Conservation (phyloP, 2,797 vertebrate species). For the Mastacembelus armatus region DNA sequence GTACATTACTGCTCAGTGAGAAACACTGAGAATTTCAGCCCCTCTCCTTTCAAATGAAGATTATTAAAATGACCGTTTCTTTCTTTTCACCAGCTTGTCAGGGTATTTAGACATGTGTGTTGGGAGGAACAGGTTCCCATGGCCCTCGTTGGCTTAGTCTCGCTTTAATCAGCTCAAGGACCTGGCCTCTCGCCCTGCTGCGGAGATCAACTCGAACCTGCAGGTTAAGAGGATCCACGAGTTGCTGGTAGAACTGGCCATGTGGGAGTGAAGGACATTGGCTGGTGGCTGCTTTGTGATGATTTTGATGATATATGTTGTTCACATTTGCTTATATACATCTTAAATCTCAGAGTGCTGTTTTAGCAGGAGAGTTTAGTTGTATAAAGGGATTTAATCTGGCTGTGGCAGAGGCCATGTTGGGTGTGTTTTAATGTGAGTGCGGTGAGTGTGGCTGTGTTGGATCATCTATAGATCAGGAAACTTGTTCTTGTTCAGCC, state of each 20-base stretch:
- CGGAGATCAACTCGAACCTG: slow-evolving; percentile 57
- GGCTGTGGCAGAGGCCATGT: not conserved
- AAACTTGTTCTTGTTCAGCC: not conserved
- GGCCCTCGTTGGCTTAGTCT: slow-evolving; percentile 59
- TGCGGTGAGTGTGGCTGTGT: not conserved
- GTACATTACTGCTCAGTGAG: not conserved
- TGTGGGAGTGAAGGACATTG: not conserved
- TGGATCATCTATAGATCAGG: slow-evolving; percentile 19
- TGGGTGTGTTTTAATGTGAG: not conserved
- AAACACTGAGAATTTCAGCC: not conserved
- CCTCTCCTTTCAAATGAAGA: not conserved
- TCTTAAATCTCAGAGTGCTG: too few species aligned
- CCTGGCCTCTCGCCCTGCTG: slow-evolving; percentile 35
- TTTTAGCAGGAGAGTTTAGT: too few species aligned
- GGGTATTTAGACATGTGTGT: slow-evolving; percentile 17
- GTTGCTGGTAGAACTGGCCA: slow-evolving; percentile 4
- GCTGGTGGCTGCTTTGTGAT: not conserved
- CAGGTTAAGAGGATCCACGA: slow-evolving; percentile 66
- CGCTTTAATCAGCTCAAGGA: slow-evolving; percentile 74
- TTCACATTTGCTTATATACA: too few species aligned
- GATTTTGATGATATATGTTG: not conserved
- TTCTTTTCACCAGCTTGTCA: slow-evolving; percentile 29
- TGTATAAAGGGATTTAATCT: too few species aligned
- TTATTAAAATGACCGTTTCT: not conserved
- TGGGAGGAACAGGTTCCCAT: slow-evolving; percentile 54